Evolutionary conservation across 2,888 invertebrate species (phyloP), one percentile per base, ranked within the genome.

Genomic region (Sphaerophoria taeniata): DNA sequence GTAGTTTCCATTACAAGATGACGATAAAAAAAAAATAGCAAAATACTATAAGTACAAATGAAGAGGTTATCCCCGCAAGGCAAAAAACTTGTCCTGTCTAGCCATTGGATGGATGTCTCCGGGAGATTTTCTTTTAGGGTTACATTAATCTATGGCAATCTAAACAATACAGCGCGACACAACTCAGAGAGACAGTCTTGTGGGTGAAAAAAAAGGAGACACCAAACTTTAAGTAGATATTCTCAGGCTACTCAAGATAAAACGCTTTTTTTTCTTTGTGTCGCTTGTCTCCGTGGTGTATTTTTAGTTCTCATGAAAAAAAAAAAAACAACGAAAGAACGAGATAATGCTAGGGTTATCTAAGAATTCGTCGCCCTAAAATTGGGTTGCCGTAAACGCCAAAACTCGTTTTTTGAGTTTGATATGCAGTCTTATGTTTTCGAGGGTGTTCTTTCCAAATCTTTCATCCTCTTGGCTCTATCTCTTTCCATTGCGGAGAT

Each of bases 81-180:
- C 75, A 84, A 69, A 75, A 80, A 84, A 84, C 79, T 80, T 80
- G 84, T 84, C 84, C 53, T 84, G 84, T 84, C 84, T 84, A 84
- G 80, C 75, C 82, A 69, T 77, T 82, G 72, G 82, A 82, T 77
- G 77, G 77, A 82, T 82, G 82, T 82, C 82, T 82, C 82, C 80
- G 75, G 80, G 80, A 84, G 84, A 84, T 84, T 84, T 84, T 79
- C 84, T 84, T 80, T 80, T 70, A 84, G 84, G 80, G 80, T 80
- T 84, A 84, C 80, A 84, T 84, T 84, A 84, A 84, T 84, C n/a
- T n/a, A n/a, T n/a, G n/a, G n/a, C n/a, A n/a, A n/a, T n/a, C n/a
- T n/a, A n/a, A n/a, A n/a, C n/a, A n/a, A 79, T 84, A 84, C 75
- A 80, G 84, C 84, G 80, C 84, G 79, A 84, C 79, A 84, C 75